A percentile compares a stretch with the other conserved stretches of the same genome.
Evolutionary conservation across 1,140 invertebrate genomes (phyloP).

Genomic region (Protaetia brevitarsis): DNA sequence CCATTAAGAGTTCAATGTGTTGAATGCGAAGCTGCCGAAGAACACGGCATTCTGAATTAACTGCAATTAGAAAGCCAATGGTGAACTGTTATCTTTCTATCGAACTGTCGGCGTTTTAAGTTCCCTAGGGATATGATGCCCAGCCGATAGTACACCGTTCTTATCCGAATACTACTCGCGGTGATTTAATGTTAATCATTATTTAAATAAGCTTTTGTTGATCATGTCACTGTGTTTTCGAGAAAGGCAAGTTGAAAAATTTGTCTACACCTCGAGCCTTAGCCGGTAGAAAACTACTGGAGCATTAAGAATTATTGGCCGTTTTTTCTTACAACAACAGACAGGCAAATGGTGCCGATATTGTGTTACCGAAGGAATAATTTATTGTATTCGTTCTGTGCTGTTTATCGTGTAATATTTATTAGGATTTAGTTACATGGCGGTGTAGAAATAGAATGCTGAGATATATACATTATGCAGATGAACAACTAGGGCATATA

Average conservation of each 20-base stretch:
- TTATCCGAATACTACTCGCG: not conserved
- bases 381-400: not conserved
- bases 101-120: not conserved
- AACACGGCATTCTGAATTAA: not conserved
- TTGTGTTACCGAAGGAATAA: not conserved
- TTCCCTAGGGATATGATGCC: not conserved
- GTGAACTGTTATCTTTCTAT: not conserved
- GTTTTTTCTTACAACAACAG: not conserved
- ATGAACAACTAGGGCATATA: too few relatives aligned
- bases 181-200: slow-evolving; percentile 14
- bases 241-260: not conserved
- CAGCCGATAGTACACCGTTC: not conserved
- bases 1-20: not conserved
- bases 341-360: not conserved
- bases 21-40: not conserved
- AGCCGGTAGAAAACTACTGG: not conserved
- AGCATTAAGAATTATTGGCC: not conserved
- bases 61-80: not conserved
- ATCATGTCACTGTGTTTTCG: not conserved
- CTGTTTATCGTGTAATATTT: not conserved
- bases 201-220: not conserved
- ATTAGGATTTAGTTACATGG: not conserved
- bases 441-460: too few relatives aligned
- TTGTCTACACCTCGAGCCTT: not conserved
- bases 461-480: too few relatives aligned